phyloP scores from a whole-genome alignment of 2,797 vertebrate species.

The Tenualosa ilisha region DNA sequence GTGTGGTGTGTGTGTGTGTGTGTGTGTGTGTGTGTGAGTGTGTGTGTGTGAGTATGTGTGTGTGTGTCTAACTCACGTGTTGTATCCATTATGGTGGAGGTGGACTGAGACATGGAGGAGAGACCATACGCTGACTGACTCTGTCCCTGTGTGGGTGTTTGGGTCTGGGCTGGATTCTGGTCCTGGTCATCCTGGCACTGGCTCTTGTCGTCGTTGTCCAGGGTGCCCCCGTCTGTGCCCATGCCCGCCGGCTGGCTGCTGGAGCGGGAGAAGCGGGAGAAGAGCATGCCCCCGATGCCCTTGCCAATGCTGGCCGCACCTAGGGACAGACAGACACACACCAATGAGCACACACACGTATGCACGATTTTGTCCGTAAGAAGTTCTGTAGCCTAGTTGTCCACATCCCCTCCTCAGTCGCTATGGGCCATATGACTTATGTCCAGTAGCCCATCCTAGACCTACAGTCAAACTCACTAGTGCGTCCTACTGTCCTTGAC shows the following conservation, averaged over 20 bases:
- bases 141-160: neutral
- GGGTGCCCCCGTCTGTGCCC: conserved; percentile 68
- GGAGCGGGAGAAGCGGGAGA: conserved; percentile 91
- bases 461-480: no score
- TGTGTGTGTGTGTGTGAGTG: neutral
- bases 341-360: neutral
- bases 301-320: conserved; percentile 96
- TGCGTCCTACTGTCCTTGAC: no score
- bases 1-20: neutral
- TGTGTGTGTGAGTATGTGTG: neutral
- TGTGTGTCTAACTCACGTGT: neutral
- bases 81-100: neutral
- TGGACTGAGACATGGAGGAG: conserved; percentile 62
- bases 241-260: conserved; percentile 76
- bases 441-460: no score
- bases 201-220: conserved; percentile 73
- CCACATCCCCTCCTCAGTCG: no score
- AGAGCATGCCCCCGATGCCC: conserved; percentile 94
- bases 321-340: conserved; percentile 50
- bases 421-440: no score
- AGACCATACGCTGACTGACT: conserved; percentile 72
- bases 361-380: no score
- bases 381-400: no score
- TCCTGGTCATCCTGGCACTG: neutral
- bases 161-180: neutral